Evolutionary conservation across 1,140 invertebrate species (phyloP), one percentile per base, ranked within the genome.

Genomic region (Conus betulinus): DNA sequence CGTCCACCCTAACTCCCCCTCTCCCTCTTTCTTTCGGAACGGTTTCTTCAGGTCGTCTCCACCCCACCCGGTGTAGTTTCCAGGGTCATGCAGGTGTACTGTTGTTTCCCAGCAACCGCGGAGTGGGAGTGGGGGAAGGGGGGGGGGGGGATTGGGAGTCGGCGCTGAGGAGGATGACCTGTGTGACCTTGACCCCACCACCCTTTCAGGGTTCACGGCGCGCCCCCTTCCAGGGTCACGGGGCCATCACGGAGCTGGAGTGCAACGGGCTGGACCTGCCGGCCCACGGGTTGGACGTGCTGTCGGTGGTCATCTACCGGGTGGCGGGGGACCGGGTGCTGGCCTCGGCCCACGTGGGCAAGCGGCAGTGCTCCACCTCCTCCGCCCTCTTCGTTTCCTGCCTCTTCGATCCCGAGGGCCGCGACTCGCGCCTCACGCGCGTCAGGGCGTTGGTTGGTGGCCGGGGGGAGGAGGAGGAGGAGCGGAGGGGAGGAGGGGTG

Each of bases 321-420:
- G 71, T 78, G 25, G 15, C 8, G 17, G 53, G 25, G n/a, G 85
- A 87, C 74, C 85, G 25, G 17, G 85, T 87, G 51, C 10, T 87
- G 17, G 85, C 85, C 71, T 87, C 85, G 17, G 85, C 74, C 85
- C 53, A 87, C 53, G 53, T 87, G 39, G 85, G 71, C 13, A 74
- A 87, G 51, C 8, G 57, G 63, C n/a, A 78, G 67, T 87, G 85
- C 74, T 76, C 74, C 51, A 78, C 74, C 17, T 76, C 85, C 51
- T 23, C 52, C n/a, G 57, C 57, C 39, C 25, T 25, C 15, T 86
- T 86, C 51, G n/a, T 15, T 3, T 74, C 74, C 57, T 79, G 85
- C 25, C 11, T 27, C 25, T 78, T 78, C 15, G 51, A 79, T 52
- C 57, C 79, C 25, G 20, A 79, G 63, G 15, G 15, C 15, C 10